phyloP scores from a whole-genome alignment of 1,140 invertebrate species.

The Heliconius nattereri region DNA sequence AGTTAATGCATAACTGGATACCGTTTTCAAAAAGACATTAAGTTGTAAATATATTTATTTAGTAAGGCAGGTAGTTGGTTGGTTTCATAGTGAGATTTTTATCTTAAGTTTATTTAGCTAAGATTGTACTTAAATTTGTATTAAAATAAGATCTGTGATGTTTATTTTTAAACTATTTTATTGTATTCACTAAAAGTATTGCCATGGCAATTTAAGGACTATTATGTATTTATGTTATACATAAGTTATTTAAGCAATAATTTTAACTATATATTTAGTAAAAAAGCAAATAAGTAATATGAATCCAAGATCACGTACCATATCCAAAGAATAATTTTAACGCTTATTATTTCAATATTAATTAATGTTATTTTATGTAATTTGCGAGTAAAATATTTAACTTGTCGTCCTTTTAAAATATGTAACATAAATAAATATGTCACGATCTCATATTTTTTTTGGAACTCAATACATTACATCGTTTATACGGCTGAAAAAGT shows the following conservation, averaged over 20 bases:
- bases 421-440: too few relatives aligned
- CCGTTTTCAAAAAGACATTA: not conserved
- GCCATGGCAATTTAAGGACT: conserved; percentile 6
- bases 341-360: not conserved
- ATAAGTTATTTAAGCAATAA: not conserved
- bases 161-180: conserved; percentile 22
- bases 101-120: conserved; percentile 7
- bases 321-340: conserved; percentile 11
- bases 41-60: not conserved
- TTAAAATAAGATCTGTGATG: conserved; percentile 25
- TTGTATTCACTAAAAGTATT: conserved; percentile 15
- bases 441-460: too few relatives aligned
- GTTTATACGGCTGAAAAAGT: not conserved
- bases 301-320: not conserved
- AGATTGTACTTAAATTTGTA: conserved; percentile 4
- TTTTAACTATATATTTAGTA: not conserved
- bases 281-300: not conserved
- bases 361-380: too few relatives aligned
- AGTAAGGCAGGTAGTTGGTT: not conserved
- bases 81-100: conserved; percentile 14
- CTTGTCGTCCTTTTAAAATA: too few relatives aligned
- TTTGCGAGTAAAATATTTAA: too few relatives aligned
- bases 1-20: conserved; percentile 13
- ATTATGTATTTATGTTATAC: not conserved
- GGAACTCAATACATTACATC: too few relatives aligned